Conservation (phyloP, 1,140 invertebrate species). For the Holotrichia oblita region DNA sequence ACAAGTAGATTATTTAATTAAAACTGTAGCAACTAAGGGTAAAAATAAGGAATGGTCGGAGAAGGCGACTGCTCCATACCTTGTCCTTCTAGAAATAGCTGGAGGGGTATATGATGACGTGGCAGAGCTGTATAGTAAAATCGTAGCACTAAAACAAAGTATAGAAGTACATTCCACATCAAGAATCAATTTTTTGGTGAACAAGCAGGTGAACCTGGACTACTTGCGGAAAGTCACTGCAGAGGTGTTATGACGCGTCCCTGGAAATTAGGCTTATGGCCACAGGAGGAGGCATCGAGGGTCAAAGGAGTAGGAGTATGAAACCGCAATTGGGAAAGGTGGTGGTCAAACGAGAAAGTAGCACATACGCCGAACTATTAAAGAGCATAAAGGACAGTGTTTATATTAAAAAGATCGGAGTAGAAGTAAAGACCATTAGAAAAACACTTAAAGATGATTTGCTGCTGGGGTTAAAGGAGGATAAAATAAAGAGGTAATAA, state of each 20-base stretch:
- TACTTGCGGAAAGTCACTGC: not conserved
- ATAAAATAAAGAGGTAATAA: no score
- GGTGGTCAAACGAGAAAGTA: no score
- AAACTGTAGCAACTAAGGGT: not conserved
- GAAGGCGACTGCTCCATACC: not conserved
- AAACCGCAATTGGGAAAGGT: not conserved
- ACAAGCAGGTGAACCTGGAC: not conserved
- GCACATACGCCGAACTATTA: no score
- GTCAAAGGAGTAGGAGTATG: not conserved
- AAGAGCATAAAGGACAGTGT: no score
- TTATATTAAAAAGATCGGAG: no score
- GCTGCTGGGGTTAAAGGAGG: no score
- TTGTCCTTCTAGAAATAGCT: not conserved
- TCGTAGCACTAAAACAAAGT: not conserved
- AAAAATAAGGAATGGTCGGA: not conserved
- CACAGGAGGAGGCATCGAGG: not conserved
- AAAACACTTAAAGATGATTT: no score
- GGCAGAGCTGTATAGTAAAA: not conserved
- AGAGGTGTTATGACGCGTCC: not conserved
- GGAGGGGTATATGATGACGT: not conserved
- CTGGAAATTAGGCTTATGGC: not conserved
- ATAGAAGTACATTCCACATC: not conserved
- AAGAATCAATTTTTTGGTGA: not conserved
- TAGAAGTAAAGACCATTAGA: not conserved
- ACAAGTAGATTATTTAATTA: not conserved